Conservation (phyloP, 2,113 vertebrate species). For the Pomatorhinus ruficollis region DNA sequence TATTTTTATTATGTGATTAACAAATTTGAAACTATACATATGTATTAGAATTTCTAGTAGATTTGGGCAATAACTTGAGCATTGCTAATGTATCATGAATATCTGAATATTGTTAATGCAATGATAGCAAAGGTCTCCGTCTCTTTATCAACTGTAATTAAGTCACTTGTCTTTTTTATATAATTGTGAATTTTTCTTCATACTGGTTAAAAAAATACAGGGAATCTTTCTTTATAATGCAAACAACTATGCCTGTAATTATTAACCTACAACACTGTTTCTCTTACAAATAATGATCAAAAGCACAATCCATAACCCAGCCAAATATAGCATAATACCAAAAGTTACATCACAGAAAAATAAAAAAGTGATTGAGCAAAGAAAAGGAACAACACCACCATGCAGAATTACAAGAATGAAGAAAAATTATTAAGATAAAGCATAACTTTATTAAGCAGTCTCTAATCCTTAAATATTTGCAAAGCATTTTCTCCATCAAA, state of each 20-base stretch:
- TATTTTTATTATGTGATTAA: neutral
- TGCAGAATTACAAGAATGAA: neutral
- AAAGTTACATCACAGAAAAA: neutral
- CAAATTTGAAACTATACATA: neutral
- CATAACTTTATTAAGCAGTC: neutral
- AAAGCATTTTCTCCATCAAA: neutral
- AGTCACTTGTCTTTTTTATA: neutral
- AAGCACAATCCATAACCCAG: neutral
- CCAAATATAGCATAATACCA: neutral
- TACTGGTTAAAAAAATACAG: neutral
- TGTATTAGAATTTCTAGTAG: neutral
- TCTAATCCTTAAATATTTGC: neutral
- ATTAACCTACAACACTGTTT: neutral
- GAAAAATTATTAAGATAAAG: neutral
- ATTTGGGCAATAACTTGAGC: neutral
- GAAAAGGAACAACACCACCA: rapidly evolving
- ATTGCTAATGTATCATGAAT: neutral
- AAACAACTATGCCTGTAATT: neutral
- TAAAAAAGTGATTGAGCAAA: neutral
- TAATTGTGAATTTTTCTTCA: neutral
- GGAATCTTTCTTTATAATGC: neutral
- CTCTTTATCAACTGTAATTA: neutral
- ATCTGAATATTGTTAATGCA: neutral
- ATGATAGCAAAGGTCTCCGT: neutral
- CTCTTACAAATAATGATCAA: neutral